Percentiles rank a stretch among this genome's conserved stretches.
phyloP scores from a whole-genome alignment of 2,113 vertebrate species.

The Acanthisitta chloris region DNA sequence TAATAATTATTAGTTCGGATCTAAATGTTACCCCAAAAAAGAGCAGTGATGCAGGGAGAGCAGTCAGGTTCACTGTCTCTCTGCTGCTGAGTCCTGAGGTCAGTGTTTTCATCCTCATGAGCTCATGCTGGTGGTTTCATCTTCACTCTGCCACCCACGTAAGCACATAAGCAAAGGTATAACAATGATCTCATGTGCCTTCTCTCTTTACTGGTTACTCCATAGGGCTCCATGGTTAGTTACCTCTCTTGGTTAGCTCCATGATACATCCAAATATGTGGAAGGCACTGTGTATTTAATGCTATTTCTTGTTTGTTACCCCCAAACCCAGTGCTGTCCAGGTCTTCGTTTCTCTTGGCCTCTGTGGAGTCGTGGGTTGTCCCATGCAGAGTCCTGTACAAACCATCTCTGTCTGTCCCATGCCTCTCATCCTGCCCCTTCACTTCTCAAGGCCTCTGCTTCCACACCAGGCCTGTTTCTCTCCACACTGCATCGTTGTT shows the following conservation, averaged over 20 bases:
- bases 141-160: too few species aligned
- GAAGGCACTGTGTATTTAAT: neutral
- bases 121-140: neutral
- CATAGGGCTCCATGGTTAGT: neutral
- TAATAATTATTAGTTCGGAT: neutral
- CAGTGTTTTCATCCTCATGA: neutral
- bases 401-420: neutral
- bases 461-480: neutral
- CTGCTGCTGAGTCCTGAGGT: neutral
- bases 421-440: neutral
- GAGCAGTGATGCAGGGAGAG: neutral
- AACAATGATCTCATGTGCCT: too few species aligned
- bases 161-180: too few species aligned
- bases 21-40: neutral
- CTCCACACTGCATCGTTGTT: fast-evolving
- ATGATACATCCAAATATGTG: neutral
- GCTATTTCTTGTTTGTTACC: neutral
- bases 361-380: neutral
- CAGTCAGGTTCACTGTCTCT: neutral
- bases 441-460: neutral
- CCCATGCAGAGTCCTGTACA: fast-evolving
- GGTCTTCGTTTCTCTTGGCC: fast-evolving
- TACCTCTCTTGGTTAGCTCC: neutral
- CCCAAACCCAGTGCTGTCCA: neutral
- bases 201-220: neutral